These are phyloP conservation scores for Sinocyclocheilus anshuiensis DNA, from an alignment of 2,113 vertebrate genomes.

Conservation along the genomic window DNA sequence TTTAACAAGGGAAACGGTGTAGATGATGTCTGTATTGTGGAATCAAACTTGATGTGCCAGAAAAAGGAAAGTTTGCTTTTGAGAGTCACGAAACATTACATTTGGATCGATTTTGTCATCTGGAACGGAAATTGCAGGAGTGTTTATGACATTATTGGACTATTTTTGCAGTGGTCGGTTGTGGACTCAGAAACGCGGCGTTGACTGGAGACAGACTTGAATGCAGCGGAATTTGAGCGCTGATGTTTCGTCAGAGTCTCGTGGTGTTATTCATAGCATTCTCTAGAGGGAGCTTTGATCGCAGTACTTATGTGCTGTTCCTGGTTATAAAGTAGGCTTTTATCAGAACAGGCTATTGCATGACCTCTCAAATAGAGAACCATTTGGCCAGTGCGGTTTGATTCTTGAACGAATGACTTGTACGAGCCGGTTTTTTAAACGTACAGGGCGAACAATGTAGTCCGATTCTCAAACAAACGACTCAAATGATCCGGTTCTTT, in stretches of 20 bases:
- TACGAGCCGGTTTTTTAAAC: background rate
- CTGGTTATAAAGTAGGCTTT: background rate
- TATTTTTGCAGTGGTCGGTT: conserved; percentile 17
- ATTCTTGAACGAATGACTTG: background rate
- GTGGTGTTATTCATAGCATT: background rate
- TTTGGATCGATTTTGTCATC: conserved; percentile 38
- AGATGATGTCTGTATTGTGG: background rate
- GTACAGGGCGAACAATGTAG: background rate
- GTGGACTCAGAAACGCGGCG: background rate
- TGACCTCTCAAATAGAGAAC: background rate
- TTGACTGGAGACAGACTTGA: background rate
- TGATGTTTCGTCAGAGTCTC: background rate
- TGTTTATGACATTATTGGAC: conserved; percentile 12
- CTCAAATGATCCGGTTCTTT: background rate
- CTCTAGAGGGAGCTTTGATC: conserved; percentile 18
- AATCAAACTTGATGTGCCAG: no score
- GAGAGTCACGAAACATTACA: conserved; percentile 8
- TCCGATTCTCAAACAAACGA: background rate
- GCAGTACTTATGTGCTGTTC: background rate
- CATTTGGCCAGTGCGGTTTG: background rate
- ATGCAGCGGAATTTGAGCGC: background rate
- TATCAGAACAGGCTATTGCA: background rate
- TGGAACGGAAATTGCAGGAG: conserved; percentile 34
- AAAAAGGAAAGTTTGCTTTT: background rate
- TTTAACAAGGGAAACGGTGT: background rate